Base-by-base conservation (phyloP, 30 jellyfish, hydroid and myxozoan species). In the Mastigias papua region DNA sequence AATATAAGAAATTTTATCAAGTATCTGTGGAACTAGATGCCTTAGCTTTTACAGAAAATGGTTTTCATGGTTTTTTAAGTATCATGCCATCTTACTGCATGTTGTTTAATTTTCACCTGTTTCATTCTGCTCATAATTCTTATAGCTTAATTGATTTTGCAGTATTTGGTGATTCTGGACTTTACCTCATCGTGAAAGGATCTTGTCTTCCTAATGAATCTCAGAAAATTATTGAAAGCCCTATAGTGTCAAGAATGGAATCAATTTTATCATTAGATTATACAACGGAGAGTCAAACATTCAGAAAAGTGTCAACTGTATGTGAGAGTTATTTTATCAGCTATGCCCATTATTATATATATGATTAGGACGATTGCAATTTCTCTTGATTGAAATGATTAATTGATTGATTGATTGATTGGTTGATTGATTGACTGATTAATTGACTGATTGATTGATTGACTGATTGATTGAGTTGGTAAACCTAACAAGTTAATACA, bases 111-210 rank as follows among this genome's bases (percentile, higher is more conserved):
- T n/a, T n/a, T n/a, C n/a, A n/a, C n/a, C n/a, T n/a, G n/a, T n/a
- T n/a, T n/a, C n/a, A n/a, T n/a, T n/a, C n/a, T n/a, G n/a, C n/a
- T n/a, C n/a, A n/a, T n/a, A n/a, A n/a, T n/a, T n/a, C n/a, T n/a
- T n/a, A n/a, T n/a, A n/a, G n/a, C n/a, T n/a, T n/a, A n/a, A n/a
- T n/a, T n/a, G n/a, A n/a, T n/a, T n/a, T 64, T 28, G 26, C 51
- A 83, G 92, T 83, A 3, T 83, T 83, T 27, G 92, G 92, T 28
- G 92, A 83, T 60, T 83, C 92, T 30, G 86, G 92, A 15, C 86
- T 69, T 17, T 83, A 83, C 60, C 82, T 83, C 48, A 83, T 83
- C 19, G 34, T 83, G 72, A 83, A 83, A 50, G 92, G 92, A 31
- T 42, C 76, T 9, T 77, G 88, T 58, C 37, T 33, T 13, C 88